A percentile compares a stretch with the other conserved stretches of the same genome.
Evolutionary conservation across 2,888 invertebrate genomes (phyloP).

Genomic region (Sarcophaga carnaria): DNA sequence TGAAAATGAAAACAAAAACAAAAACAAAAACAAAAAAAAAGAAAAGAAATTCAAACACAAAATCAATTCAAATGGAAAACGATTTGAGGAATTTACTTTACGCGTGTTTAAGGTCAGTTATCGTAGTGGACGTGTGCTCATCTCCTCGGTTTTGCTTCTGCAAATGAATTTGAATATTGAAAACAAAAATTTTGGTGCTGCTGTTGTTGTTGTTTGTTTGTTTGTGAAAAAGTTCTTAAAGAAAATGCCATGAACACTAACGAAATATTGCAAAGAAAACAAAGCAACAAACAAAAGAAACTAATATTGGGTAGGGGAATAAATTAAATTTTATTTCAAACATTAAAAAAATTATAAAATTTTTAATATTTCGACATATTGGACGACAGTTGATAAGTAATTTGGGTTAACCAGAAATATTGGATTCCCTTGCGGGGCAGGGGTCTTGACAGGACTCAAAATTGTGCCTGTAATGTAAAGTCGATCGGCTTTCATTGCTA

Average conservation of each 20-base stretch:
- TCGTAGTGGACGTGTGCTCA: neutral
- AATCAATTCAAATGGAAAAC: neutral
- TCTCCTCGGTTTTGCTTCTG: neutral
- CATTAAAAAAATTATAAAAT: no score
- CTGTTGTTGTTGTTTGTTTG: conserved; percentile 1
- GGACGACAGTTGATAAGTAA: no score
- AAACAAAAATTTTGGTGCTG: neutral
- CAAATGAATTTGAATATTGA: neutral
- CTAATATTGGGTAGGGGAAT: conserved; percentile 5
- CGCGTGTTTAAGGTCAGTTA: conserved; percentile 62
- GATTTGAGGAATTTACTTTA: conserved; percentile 17
- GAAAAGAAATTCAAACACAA: neutral
- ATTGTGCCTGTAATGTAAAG: no score
- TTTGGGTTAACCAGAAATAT: no score
- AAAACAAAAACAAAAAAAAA: no score
- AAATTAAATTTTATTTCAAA: no score
- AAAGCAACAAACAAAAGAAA: conserved; percentile 24
- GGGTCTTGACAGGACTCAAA: no score
- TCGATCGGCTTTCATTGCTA: no score
- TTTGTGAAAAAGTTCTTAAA: conserved; percentile 1
- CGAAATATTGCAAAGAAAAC: neutral
- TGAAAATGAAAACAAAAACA: neutral
- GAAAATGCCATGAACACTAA: conserved; percentile 15
- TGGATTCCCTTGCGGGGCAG: no score
- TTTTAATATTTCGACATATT: no score